These are phyloP conservation scores for Willisornis vidua DNA, from an alignment of 2,113 vertebrate species.

Conservation along the genomic window DNA sequence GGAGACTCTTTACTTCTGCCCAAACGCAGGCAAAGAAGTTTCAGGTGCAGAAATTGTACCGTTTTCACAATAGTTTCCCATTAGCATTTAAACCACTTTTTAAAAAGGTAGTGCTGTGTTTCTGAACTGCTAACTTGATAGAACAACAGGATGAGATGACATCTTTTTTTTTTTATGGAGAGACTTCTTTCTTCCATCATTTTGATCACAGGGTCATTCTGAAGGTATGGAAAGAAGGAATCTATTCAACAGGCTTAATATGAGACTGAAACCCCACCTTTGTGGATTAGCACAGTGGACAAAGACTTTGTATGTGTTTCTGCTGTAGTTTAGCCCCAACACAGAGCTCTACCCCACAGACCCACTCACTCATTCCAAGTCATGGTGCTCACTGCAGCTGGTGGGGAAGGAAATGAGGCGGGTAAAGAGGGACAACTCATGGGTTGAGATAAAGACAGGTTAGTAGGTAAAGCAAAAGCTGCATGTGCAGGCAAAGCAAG, in stretches of 20 bases:
- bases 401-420: not conserved
- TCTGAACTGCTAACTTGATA: not conserved
- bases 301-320: not conserved
- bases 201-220: not conserved
- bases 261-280: not conserved
- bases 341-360: not conserved
- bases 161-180: not conserved
- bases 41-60: not conserved
- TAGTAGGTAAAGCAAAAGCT: not conserved
- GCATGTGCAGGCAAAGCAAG: not conserved
- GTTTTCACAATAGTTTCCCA: not conserved
- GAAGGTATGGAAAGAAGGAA: not conserved
- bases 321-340: not conserved
- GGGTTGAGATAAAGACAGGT: not conserved
- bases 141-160: not conserved
- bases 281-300: not conserved
- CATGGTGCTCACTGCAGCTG: rapidly evolving
- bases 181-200: not conserved
- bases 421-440: not conserved
- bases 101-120: not conserved
- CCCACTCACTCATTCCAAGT: rapidly evolving
- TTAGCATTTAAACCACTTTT: not conserved
- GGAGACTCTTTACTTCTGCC: not conserved
- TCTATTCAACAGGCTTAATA: not conserved
- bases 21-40: not conserved